Percentiles rank a stretch among this genome's conserved stretches.
These are phyloP conservation scores for Hesperophylax magnus DNA, from an alignment of 1,140 invertebrate genomes.

Conservation along the genomic window DNA sequence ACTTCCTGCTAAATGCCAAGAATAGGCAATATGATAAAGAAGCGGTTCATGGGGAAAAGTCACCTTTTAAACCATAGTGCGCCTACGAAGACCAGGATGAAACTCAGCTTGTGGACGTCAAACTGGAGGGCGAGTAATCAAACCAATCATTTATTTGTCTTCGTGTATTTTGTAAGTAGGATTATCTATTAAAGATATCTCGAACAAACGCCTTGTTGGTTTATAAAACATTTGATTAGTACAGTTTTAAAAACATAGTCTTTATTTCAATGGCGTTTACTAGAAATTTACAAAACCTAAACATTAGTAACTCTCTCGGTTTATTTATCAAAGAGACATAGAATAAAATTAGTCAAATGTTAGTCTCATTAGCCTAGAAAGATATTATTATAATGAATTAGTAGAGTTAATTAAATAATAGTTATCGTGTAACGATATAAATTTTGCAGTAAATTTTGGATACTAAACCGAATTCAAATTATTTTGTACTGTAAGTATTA, in stretches of 20 bases:
- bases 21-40: too few species aligned
- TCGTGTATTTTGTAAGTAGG: constrained; percentile 45
- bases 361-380: not conserved
- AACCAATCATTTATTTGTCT: constrained; percentile 41
- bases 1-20: too few species aligned
- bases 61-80: not conserved
- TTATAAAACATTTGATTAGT: constrained; percentile 25
- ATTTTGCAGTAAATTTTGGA: not conserved
- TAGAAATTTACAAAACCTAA: constrained; percentile 2
- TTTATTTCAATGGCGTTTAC: constrained; percentile 20
- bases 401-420: not conserved
- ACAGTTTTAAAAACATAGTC: constrained; percentile 19
- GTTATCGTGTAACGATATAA: not conserved
- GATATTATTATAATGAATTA: not conserved
- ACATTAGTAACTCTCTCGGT: not conserved
- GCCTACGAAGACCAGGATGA: constrained; percentile 4
- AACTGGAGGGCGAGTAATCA: constrained; percentile 50
- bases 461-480: too few species aligned
- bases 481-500: too few species aligned
- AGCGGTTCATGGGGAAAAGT: too few species aligned
- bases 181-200: constrained; percentile 2
- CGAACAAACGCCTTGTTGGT: constrained; percentile 25
- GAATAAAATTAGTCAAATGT: not conserved
- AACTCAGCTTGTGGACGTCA: constrained; percentile 11
- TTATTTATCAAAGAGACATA: too few species aligned